Evolutionary conservation across 2,113 vertebrate genomes (phyloP).

Genomic region (Corythoichthys haematopterus): DNA sequence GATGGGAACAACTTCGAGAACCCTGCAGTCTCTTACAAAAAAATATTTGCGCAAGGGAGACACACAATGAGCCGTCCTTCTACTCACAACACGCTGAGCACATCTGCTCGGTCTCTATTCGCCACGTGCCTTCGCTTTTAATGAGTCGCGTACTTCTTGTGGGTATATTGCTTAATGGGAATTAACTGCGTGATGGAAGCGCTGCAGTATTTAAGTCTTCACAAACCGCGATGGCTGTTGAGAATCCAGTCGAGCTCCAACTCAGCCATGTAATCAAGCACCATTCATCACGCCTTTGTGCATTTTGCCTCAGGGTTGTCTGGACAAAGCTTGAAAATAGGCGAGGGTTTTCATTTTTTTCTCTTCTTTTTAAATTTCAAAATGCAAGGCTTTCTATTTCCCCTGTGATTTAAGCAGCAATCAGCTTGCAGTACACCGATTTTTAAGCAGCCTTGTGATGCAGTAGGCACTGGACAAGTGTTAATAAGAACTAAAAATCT

Average conservation of each 20-base stretch:
- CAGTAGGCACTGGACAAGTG: background rate
- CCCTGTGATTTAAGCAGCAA: background rate
- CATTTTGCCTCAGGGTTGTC: background rate
- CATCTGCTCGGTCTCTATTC: slow-evolving; percentile 12
- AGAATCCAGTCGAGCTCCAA: background rate
- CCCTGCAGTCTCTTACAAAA: background rate
- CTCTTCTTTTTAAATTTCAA: slow-evolving; percentile 9
- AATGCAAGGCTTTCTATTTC: slow-evolving; percentile 8
- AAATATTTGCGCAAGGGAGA: background rate
- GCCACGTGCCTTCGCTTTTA: slow-evolving; percentile 16
- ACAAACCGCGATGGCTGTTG: background rate
- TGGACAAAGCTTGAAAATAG: slow-evolving; percentile 10
- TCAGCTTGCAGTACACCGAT: background rate
- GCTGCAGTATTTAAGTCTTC: background rate
- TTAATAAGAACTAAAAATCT: background rate
- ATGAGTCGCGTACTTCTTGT: slow-evolving; percentile 17
- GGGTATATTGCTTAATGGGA: background rate
- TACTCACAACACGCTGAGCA: background rate
- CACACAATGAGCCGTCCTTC: background rate
- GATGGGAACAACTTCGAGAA: background rate
- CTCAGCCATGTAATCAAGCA: slow-evolving; percentile 52
- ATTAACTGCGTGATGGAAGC: background rate
- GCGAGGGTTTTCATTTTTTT: slow-evolving; percentile 6
- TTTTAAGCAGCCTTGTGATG: background rate
- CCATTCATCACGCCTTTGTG: slow-evolving; percentile 32